Base-by-base conservation (phyloP, 2,888 invertebrate species). In the Monoplex corrugatus region DNA sequence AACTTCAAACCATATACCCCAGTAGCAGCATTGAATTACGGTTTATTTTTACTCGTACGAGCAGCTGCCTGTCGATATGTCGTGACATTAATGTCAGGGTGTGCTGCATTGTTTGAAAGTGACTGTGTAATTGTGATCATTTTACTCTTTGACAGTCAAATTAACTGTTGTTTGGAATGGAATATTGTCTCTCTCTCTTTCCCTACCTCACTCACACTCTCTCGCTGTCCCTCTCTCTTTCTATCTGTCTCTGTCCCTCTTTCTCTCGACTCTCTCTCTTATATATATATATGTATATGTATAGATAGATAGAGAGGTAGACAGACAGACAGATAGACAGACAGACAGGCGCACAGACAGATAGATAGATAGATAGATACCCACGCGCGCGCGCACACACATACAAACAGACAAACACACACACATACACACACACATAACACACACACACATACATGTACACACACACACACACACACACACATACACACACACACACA, bases 151-250 rank as follows among this genome's bases (percentile, higher is more conserved):
- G n/a, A n/a, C n/a, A n/a, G n/a, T n/a, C n/a, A n/a, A n/a, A n/a
- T n/a, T n/a, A n/a, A n/a, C n/a, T n/a, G n/a, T n/a, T n/a, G n/a
- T n/a, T n/a, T n/a, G n/a, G n/a, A n/a, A n/a, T n/a, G n/a, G n/a
- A n/a, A n/a, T n/a, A n/a, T 75, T 35, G 8, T 35, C 75, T 35
- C 8, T 35, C 28, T 75, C 75, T 16, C 28, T 75, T 75, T 35
- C 8, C 35, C 28, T 6, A 75, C 28, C 35, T 32, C 32, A 16
- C 75, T 75, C 75, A 16, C 75, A 16, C 75, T 75, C 75, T 75
- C 75, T 75, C 75, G 8, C 75, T 75, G 16, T 75, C 75, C 28
- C 75, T 75, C 75, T 75, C 75, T 75, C 75, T 75, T n/a, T 75
- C 75, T 75, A 10, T 75, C 75, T 75, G 16, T 75, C 75, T 75